Percentiles rank a stretch among this genome's conserved stretches.
Conservation (phyloP, 2,888 invertebrate species). For the Agonopterix alstromeriana region DNA sequence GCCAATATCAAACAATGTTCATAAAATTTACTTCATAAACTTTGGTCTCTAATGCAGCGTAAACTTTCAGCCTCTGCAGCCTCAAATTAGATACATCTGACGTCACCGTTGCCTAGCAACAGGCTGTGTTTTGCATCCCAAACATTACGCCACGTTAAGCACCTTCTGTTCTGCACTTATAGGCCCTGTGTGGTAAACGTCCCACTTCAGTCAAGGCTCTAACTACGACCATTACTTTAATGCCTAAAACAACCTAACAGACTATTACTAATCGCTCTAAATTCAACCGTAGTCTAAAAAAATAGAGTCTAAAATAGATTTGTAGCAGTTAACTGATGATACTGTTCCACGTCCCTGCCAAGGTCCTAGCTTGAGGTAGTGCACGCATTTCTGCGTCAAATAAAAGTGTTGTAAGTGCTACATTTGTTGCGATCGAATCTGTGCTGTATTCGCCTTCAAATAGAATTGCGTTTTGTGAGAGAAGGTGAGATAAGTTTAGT, state of each 20-base stretch:
- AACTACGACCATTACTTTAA: slow-evolving; percentile 35
- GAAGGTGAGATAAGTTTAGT: neutral
- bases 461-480: neutral
- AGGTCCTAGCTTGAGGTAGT: slow-evolving; percentile 49
- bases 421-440: slow-evolving; percentile 7
- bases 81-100: neutral
- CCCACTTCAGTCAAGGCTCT: slow-evolving; percentile 71
- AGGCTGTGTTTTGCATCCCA: slow-evolving; percentile 28
- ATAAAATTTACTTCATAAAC: no score
- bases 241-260: slow-evolving; percentile 24
- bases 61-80: no score
- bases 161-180: slow-evolving; percentile 60
- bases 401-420: slow-evolving; percentile 31
- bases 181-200: slow-evolving; percentile 68
- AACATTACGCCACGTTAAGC: slow-evolving; percentile 34
- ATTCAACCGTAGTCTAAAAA: slow-evolving; percentile 14
- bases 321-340: slow-evolving; percentile 37
- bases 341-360: slow-evolving; percentile 57
- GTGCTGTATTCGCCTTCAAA: no score
- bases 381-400: slow-evolving; percentile 41
- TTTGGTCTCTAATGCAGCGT: no score
- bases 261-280: slow-evolving; percentile 8
- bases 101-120: slow-evolving; percentile 24
- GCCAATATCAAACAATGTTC: no score
- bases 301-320: slow-evolving; percentile 13